phyloP scores from a whole-genome alignment of 2,888 invertebrate species.

The Dynastes maya region DNA sequence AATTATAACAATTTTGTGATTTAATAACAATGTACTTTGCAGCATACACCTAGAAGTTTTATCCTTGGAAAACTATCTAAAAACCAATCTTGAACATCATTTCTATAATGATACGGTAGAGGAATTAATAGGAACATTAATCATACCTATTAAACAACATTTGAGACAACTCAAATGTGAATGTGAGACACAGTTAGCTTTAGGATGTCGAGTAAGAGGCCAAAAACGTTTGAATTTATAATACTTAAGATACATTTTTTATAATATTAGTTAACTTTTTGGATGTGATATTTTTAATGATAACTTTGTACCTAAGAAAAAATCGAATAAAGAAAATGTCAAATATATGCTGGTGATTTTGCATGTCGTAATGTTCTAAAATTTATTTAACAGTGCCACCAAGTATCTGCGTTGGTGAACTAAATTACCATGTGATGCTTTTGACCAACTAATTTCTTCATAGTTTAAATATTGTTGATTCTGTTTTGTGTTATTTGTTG shows the following conservation, averaged over 20 bases:
- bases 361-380: background rate
- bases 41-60: constrained; percentile 73
- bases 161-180: constrained; percentile 72
- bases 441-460: too few relatives aligned
- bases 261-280: constrained; percentile 2
- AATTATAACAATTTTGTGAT: background rate
- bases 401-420: too few relatives aligned
- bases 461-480: too few relatives aligned
- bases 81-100: constrained; percentile 71
- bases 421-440: too few relatives aligned
- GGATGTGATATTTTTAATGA: constrained; percentile 34
- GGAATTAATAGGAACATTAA: constrained; percentile 76
- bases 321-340: constrained; percentile 3
- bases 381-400: too few relatives aligned
- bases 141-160: constrained; percentile 72
- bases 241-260: constrained; percentile 16
- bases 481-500: too few relatives aligned
- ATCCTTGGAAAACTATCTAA: constrained; percentile 73
- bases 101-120: constrained; percentile 76
- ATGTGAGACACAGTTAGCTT: constrained; percentile 72
- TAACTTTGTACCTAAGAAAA: constrained; percentile 34
- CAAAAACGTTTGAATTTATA: constrained; percentile 63
- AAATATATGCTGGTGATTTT: background rate
- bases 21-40: constrained; percentile 54
- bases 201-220: constrained; percentile 69